Evolutionary conservation across 2,797 vertebrate genomes (phyloP).

Genomic region (Halcyon badia): DNA sequence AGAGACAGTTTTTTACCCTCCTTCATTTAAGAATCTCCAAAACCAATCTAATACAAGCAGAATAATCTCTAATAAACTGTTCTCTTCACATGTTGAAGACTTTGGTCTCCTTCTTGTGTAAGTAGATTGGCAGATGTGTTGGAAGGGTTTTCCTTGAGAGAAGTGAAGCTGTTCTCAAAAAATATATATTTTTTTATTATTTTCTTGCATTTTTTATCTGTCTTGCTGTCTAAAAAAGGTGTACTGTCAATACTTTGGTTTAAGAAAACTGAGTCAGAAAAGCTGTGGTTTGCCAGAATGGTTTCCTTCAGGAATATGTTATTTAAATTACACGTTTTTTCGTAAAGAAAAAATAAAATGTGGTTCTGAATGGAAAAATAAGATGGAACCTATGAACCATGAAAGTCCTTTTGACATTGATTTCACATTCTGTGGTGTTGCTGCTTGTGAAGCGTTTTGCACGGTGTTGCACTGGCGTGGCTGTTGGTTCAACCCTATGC

Average conservation of each 20-base stretch:
- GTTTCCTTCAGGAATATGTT: background rate
- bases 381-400: background rate
- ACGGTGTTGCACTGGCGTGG: background rate
- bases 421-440: background rate
- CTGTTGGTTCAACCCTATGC: background rate
- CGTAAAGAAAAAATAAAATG: background rate
- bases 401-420: background rate
- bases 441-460: background rate
- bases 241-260: background rate
- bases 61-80: background rate
- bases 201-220: background rate
- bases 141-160: background rate
- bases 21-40: background rate
- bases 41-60: background rate
- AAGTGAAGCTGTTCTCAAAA: background rate
- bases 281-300: conserved; percentile 1
- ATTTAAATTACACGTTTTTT: background rate
- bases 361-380: background rate
- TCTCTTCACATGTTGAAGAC: background rate
- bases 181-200: background rate
- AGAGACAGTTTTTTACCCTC: background rate
- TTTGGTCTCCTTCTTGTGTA: background rate
- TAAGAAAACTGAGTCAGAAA: background rate
- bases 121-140: background rate
- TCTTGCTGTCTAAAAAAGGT: background rate